phyloP scores from a whole-genome alignment of 2,113 vertebrate genomes.

The Peromyscus leucopus region DNA sequence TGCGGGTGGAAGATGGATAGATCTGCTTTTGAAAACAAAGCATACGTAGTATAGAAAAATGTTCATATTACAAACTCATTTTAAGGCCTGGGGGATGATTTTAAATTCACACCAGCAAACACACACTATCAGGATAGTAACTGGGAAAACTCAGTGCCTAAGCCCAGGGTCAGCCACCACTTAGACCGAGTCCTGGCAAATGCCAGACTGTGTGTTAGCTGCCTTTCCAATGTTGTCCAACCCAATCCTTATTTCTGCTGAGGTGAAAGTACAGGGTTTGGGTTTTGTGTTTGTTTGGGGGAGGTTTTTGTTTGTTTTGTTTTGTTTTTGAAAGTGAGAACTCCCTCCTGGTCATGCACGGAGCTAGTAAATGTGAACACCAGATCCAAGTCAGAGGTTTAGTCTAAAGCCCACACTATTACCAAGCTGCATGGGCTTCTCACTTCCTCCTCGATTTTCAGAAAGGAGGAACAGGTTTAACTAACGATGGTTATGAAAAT shows the following conservation, averaged over 20 bases:
- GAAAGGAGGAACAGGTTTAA: neutral
- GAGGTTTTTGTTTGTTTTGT: neutral
- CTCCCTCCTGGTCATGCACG: neutral
- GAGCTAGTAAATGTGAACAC: neutral
- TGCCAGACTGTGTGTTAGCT: neutral
- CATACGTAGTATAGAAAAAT: neutral
- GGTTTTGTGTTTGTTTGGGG: no score
- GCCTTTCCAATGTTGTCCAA: neutral
- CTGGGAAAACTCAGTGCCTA: neutral
- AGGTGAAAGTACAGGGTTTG: neutral
- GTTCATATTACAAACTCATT: neutral
- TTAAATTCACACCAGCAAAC: neutral
- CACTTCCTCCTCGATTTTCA: neutral
- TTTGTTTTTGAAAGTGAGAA: neutral
- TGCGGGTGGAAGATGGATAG: neutral
- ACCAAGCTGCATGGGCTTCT: neutral
- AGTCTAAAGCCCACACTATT: neutral
- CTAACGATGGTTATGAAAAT: neutral
- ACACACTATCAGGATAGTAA: neutral
- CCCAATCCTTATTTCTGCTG: neutral
- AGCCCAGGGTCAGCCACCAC: neutral
- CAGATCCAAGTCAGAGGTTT: constrained; percentile 15
- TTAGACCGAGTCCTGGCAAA: neutral
- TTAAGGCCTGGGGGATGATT: neutral
- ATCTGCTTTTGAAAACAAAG: neutral